phyloP scores from a whole-genome alignment of 1,140 invertebrate species.

The Drosophila dunni region DNA sequence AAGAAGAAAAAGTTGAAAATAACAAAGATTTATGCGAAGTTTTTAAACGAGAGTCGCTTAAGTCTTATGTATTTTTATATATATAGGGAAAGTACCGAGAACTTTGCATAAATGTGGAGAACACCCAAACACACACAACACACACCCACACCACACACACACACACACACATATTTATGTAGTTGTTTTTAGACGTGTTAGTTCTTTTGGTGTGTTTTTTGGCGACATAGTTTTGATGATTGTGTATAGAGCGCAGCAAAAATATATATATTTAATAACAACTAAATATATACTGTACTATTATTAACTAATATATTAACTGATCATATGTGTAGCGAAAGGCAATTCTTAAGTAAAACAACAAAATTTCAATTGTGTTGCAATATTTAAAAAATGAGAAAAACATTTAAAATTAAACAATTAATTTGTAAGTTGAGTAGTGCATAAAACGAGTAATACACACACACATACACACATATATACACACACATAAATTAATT shows the following conservation, averaged over 20 bases:
- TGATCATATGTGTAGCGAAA: constrained; percentile 62
- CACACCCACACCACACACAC: constrained; percentile 29
- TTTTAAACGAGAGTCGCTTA: constrained; percentile 27
- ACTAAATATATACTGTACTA: constrained; percentile 60
- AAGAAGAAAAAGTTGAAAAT: constrained; percentile 1
- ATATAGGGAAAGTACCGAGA: constrained; percentile 33
- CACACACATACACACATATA: constrained; percentile 24
- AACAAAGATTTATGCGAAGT: constrained; percentile 40
- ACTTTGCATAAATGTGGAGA: constrained; percentile 18
- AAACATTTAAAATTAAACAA: constrained; percentile 41
- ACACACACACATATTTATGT: constrained; percentile 59
- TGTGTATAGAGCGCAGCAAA: constrained; percentile 74
- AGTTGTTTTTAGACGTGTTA: constrained; percentile 76
- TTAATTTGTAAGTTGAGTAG: constrained; percentile 71
- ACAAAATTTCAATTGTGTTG: constrained; percentile 67
- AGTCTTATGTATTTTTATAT: constrained; percentile 48
- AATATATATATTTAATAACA: constrained; percentile 56
- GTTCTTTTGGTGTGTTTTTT: constrained; percentile 72
- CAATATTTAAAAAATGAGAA: constrained; percentile 56
- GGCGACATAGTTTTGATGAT: constrained; percentile 62
- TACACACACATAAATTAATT: constrained; percentile 35
- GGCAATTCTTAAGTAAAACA: constrained; percentile 67
- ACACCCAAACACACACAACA: constrained; percentile 22
- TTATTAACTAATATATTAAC: constrained; percentile 75
- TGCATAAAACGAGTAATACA: constrained; percentile 45